Evolutionary conservation across 1,140 invertebrate species (phyloP).

Genomic region (Drosophila ohnishii): DNA sequence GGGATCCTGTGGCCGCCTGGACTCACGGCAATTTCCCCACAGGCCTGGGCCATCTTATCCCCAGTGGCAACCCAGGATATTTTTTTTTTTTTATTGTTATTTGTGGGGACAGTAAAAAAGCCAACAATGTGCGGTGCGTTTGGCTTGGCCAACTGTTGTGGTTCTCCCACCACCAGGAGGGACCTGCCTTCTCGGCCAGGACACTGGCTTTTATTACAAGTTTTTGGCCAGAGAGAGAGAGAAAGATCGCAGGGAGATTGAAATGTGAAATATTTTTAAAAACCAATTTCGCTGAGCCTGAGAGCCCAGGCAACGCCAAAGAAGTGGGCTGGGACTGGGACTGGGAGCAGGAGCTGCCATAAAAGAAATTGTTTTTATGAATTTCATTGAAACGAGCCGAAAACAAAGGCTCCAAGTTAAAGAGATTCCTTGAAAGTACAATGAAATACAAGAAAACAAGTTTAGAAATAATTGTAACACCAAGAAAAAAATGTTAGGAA

Average conservation of each 20-base stretch:
- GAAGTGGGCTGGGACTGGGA: conserved; percentile 9
- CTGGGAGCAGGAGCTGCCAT: conserved; percentile 36
- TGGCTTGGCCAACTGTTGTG: conserved; percentile 55
- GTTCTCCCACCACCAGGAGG: neutral
- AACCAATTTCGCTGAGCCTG: conserved; percentile 76
- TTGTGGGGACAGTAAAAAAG: conserved; percentile 77
- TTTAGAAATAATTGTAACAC: conserved; percentile 36
- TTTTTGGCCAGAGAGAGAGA: conserved; percentile 43
- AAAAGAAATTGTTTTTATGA: conserved; percentile 78
- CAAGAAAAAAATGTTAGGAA: neutral
- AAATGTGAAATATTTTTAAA: conserved; percentile 81
- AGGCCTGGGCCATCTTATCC: conserved; percentile 34
- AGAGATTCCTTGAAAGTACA: conserved; percentile 38
- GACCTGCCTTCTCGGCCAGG: conserved; percentile 4
- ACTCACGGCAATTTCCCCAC: conserved; percentile 64
- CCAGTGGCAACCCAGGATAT: conserved; percentile 39
- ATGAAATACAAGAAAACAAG: conserved; percentile 39
- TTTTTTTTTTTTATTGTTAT: conserved; percentile 77
- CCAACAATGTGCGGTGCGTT: conserved; percentile 61
- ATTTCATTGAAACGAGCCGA: conserved; percentile 64
- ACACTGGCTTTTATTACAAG: conserved; percentile 74
- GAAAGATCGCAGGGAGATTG: conserved; percentile 54
- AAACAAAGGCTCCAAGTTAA: conserved; percentile 41
- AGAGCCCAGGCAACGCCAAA: conserved; percentile 20
- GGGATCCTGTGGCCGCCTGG: conserved; percentile 13